Evolutionary conservation across 2,888 invertebrate genomes (phyloP).

Genomic region (Pollenia labialis): DNA sequence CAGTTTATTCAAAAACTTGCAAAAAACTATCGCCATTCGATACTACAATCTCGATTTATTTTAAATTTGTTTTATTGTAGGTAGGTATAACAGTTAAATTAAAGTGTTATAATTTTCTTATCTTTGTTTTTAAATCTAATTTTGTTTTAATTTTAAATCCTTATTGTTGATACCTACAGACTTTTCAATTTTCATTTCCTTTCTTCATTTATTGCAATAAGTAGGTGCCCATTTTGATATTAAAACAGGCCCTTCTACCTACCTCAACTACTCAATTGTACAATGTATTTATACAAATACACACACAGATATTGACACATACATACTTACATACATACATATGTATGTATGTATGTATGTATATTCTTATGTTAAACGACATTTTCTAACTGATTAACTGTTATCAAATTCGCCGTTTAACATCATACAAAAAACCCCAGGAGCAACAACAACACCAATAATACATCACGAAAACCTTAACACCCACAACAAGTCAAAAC

Average conservation of each 20-base stretch:
- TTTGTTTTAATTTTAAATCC: background rate
- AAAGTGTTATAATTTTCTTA: no score
- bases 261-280: background rate
- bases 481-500: slow-evolving; percentile 69
- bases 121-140: no score
- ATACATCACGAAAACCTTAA: slow-evolving; percentile 43
- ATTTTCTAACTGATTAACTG: slow-evolving; percentile 61
- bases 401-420: slow-evolving; percentile 65
- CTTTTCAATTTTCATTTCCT: slow-evolving; percentile 19
- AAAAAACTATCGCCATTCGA: no score
- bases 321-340: background rate
- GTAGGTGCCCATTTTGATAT: background rate
- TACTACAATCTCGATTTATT: no score
- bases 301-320: background rate
- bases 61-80: background rate
- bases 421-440: slow-evolving; percentile 36
- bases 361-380: background rate
- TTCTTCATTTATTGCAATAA: background rate
- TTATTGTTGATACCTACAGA: background rate
- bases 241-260: slow-evolving; percentile 6
- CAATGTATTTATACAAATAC: background rate
- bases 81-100: background rate
- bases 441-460: slow-evolving; percentile 25
- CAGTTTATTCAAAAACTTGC: no score
- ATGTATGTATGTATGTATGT: background rate